Conservation (phyloP, 2,797 vertebrate genomes). For the Scolopax rusticola region DNA sequence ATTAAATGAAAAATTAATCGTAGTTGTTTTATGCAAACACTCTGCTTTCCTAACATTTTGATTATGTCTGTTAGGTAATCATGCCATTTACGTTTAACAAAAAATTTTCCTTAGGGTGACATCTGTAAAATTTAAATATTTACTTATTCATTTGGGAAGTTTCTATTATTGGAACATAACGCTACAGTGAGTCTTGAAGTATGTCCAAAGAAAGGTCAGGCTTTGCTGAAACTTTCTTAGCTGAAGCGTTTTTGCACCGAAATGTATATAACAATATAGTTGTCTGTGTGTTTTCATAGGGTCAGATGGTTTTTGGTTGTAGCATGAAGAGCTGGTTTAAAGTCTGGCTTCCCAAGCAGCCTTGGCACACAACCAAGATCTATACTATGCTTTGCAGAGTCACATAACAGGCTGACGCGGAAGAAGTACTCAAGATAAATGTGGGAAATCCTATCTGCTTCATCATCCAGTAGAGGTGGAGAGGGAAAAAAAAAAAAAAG, state of each 20-base stretch:
- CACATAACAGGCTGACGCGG: conserved; percentile 30
- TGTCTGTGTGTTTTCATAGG: neutral
- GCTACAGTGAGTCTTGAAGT: conserved; percentile 22
- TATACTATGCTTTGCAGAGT: conserved; percentile 60
- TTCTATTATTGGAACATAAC: conserved; percentile 40
- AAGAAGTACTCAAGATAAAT: conserved; percentile 4
- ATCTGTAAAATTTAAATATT: conserved; percentile 25
- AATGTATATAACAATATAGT: neutral
- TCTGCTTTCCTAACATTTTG: conserved; percentile 67
- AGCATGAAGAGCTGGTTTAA: neutral
- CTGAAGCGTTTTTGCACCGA: neutral
- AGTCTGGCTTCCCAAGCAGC: conserved; percentile 45
- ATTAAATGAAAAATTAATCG: conserved; percentile 71
- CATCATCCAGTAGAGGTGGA: neutral
- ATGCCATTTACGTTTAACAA: conserved; percentile 25
- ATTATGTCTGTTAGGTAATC: conserved; percentile 51
- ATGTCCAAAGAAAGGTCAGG: conserved; percentile 43
- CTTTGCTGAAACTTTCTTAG: neutral
- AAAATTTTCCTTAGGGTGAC: neutral
- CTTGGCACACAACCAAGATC: conserved; percentile 6
- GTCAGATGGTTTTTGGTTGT: conserved; percentile 6
- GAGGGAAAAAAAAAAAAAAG: fast-evolving
- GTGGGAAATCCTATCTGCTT: conserved; percentile 50
- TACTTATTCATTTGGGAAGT: neutral
- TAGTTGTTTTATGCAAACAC: conserved; percentile 74